Evolutionary conservation across 2,888 invertebrate species (phyloP).

Genomic region (Laothoe populi): DNA sequence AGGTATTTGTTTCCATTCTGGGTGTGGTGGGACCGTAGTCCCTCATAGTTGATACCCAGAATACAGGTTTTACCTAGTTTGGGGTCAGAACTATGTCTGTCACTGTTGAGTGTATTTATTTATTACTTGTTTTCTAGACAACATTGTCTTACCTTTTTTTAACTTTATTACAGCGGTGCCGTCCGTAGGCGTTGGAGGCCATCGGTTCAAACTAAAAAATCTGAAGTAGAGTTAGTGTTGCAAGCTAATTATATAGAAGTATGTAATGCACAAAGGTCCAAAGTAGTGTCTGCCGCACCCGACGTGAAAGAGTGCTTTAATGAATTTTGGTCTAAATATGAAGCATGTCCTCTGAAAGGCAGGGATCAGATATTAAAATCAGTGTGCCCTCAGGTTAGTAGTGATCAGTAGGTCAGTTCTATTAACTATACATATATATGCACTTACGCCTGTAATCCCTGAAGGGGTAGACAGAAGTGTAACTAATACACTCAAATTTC

Average conservation of each 20-base stretch:
- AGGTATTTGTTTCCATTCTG: no score
- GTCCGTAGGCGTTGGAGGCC: slow-evolving; percentile 90
- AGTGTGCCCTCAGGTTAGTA: slow-evolving; percentile 91
- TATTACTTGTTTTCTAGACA: no score
- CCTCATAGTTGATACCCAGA: no score
- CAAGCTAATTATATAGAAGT: slow-evolving; percentile 90
- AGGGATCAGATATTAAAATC: slow-evolving; percentile 91
- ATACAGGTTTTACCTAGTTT: no score
- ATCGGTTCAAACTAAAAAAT: slow-evolving; percentile 82
- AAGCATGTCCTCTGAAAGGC: slow-evolving; percentile 87
- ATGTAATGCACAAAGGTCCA: slow-evolving; percentile 78
- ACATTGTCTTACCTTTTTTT: no score
- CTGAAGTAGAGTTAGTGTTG: slow-evolving; percentile 89
- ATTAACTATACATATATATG: no score
- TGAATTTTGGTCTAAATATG: slow-evolving; percentile 89
- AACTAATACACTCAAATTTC: no score
- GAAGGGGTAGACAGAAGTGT: no score
- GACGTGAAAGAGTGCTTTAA: slow-evolving; percentile 89
- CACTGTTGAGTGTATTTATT: no score
- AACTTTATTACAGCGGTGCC: slow-evolving; percentile 87
- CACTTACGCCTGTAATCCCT: no score
- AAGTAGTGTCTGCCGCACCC: slow-evolving; percentile 82
- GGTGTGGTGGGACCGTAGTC: no score
- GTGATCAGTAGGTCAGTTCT: slow-evolving; percentile 34
- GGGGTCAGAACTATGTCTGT: no score